Base-by-base conservation (phyloP, 2,888 invertebrate genomes). In the Chorisops tibialis region DNA sequence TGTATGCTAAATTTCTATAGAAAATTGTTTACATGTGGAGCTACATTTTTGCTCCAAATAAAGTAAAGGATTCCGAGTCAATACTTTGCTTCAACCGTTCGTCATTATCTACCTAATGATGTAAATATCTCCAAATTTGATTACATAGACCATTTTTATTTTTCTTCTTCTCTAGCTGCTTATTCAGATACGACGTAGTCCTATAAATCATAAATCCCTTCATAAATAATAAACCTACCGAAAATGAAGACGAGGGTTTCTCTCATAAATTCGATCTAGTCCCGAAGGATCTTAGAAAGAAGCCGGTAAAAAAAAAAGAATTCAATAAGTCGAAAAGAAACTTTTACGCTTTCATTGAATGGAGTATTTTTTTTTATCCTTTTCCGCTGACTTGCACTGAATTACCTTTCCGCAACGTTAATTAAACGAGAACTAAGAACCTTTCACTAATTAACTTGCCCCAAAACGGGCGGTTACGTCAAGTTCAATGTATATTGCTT, bases 121-220 rank as follows among this genome's bases (percentile, higher is more conserved):
- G 52, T 52, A 52, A 52, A 52, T 52, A 52, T 38, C 39, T 37
- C 38, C 38, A 52, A 52, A 52, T 52, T 52, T 52, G 52, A 52
- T 52, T 52, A 52, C 52, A 52, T 52, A 52, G 38, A 21, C 52
- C 52, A 52, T 30, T 50, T 50, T 50, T 24, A 22, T 24, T 7
- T 22, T 5, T 16, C 18, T 50, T 37, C 16, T 18, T 12, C 50
- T 24, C 38, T 19, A 4, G n/a, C 11, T 48, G 12, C 48, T 14
- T 21, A 3, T 5, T 11, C 24, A 3, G n/a, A 2, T 38, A 12
- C 21, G 38, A 18, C 19, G 12, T 9, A 21, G 38, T 52, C 52
- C 21, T 30, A 52, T 52, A 52, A 52, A 52, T 52, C 52, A 52
- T 39, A 52, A 52, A 52, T 52, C 52, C 52, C 52, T 6, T 52